These are phyloP conservation scores for Synergus japonicus DNA, from an alignment of 2,888 invertebrate species.

Conservation along the genomic window DNA sequence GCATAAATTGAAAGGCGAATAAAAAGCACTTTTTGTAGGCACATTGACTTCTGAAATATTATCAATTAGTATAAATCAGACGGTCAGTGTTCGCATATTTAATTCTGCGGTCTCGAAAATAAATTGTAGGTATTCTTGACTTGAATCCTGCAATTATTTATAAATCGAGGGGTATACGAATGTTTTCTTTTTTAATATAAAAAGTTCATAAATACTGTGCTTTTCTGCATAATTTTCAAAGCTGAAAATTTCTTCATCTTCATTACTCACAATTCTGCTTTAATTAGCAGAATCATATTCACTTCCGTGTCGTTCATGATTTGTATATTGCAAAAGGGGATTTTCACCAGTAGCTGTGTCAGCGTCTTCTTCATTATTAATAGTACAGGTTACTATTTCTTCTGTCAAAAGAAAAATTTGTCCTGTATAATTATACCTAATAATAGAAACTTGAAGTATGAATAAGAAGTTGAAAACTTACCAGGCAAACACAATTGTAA, in stretches of 20 bases:
- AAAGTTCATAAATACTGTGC: constrained; percentile 35
- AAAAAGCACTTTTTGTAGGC: constrained; percentile 37
- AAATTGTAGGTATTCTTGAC: background rate
- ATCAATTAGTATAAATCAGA: constrained; percentile 4
- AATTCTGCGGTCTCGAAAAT: constrained; percentile 12
- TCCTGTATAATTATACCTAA: background rate
- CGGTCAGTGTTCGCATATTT: constrained; percentile 1
- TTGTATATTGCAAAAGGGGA: constrained; percentile 72
- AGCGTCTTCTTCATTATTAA: constrained; percentile 70
- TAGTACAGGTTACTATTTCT: constrained; percentile 66
- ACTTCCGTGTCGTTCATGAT: constrained; percentile 71
- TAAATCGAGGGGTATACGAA: constrained; percentile 13
- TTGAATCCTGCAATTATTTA: background rate
- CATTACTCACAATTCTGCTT: constrained; percentile 44
- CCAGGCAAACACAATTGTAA: constrained; percentile 75
- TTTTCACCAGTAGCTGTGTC: constrained; percentile 65
- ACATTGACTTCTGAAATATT: constrained; percentile 25
- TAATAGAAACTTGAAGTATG: background rate
- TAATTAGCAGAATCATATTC: constrained; percentile 60
- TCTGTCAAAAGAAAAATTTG: constrained; percentile 56
- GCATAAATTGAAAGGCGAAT: background rate
- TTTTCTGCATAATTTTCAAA: constrained; percentile 12
- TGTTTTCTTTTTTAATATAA: constrained; percentile 17
- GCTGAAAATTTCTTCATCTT: constrained; percentile 1
- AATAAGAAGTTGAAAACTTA: constrained; percentile 52